phyloP scores from a whole-genome alignment of 2,797 vertebrate species.

The Cichlasoma orientale region DNA sequence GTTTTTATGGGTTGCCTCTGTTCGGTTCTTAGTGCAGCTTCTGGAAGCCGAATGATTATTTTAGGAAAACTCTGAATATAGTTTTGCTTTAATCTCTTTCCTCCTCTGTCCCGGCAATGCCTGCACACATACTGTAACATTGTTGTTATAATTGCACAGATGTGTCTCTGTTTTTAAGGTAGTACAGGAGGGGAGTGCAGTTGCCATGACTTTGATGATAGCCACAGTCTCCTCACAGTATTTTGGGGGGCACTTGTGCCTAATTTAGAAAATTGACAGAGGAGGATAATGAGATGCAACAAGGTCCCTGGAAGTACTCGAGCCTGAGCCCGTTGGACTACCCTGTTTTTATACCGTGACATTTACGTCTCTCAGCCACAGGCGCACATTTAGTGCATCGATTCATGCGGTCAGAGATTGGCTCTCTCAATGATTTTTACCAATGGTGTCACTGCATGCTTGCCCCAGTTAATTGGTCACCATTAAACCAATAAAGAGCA shows the following conservation, averaged over 20 bases:
- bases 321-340: neutral
- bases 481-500: neutral
- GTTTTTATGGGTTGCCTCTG: neutral
- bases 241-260: neutral
- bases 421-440: neutral
- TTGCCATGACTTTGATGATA: neutral
- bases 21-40: slow-evolving; percentile 22
- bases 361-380: neutral
- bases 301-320: neutral
- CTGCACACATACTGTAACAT: neutral
- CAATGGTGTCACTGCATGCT: neutral
- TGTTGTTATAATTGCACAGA: neutral
- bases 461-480: neutral
- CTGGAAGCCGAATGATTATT: slow-evolving; percentile 11
- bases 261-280: neutral
- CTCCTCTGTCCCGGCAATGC: neutral
- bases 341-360: neutral
- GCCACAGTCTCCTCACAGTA: neutral
- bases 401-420: neutral
- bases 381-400: neutral
- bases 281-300: neutral
- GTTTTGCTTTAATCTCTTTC: slow-evolving; percentile 28
- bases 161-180: neutral
- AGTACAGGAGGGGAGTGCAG: neutral
- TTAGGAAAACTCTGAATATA: slow-evolving; percentile 3